phyloP scores from a whole-genome alignment of 2,888 invertebrate genomes.

The Oscheius myriophilus region DNA sequence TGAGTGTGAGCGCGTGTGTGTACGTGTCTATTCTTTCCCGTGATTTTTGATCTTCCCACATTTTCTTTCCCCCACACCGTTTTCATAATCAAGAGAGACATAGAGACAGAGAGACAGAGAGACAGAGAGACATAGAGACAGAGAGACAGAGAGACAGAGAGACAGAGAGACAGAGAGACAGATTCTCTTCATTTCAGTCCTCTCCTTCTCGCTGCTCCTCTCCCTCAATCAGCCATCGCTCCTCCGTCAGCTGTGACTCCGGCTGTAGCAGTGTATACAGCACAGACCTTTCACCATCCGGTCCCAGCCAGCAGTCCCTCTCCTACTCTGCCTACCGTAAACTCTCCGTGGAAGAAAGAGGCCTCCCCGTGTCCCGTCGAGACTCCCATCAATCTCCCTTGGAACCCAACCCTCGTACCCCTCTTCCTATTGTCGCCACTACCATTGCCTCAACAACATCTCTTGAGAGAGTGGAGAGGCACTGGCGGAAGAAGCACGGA shows the following conservation, averaged over 20 bases:
- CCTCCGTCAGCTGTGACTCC: conserved; percentile 32
- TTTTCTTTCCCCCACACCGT: not conserved
- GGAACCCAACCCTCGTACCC: conserved; percentile 23
- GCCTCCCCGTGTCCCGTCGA: conserved; percentile 13
- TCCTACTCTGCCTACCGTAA: conserved; percentile 50
- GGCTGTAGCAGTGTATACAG: conserved; percentile 31
- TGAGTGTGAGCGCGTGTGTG: too few relatives aligned
- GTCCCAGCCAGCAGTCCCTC: conserved; percentile 33
- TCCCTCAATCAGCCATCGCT: conserved; percentile 30
- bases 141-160: not conserved
- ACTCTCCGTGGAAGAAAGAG: conserved; percentile 40
- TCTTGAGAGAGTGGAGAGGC: conserved; percentile 20
- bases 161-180: not conserved
- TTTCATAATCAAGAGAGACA: not conserved
- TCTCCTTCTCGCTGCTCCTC: conserved; percentile 29
- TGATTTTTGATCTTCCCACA: not conserved
- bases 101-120: not conserved
- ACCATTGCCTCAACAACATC: conserved; percentile 32
- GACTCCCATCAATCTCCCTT: conserved; percentile 29
- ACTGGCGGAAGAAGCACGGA: conserved; percentile 26
- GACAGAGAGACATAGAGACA: not conserved
- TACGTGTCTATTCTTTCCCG: too few relatives aligned
- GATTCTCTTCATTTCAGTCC: conserved; percentile 7
- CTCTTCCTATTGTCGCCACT: conserved; percentile 30
- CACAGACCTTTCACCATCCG: conserved; percentile 2